These are phyloP conservation scores for Perca fluviatilis DNA, from an alignment of 2,113 vertebrate genomes.

Conservation along the genomic window DNA sequence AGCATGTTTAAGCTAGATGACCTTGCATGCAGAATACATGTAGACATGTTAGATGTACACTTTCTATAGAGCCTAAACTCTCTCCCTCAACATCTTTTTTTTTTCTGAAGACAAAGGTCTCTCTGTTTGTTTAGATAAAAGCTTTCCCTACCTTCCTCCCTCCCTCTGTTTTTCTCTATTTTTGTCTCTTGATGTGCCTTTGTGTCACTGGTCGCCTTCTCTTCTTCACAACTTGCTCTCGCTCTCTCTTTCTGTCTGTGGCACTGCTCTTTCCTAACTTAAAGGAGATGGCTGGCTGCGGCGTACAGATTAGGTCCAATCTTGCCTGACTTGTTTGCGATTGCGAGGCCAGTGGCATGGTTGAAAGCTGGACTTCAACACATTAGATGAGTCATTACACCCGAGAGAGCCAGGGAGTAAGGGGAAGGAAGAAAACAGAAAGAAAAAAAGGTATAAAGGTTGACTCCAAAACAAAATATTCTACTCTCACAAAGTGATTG, in stretches of 20 bases:
- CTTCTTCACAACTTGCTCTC: constrained; percentile 16
- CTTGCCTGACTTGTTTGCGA: constrained; percentile 7
- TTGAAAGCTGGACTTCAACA: constrained; percentile 47
- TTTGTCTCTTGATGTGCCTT: constrained; percentile 4
- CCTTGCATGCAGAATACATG: constrained; percentile 29
- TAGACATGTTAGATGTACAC: not conserved
- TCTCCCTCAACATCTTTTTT: not conserved
- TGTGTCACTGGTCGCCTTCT: constrained; percentile 5
- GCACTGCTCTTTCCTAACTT: constrained; percentile 1
- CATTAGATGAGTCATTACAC: constrained; percentile 66
- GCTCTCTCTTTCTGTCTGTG: not conserved
- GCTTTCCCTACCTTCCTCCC: not conserved
- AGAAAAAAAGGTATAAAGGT: not conserved
- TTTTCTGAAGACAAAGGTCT: not conserved
- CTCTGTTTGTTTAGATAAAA: not conserved
- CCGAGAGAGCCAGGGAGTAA: constrained; percentile 18
- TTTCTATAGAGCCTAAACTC: not conserved
- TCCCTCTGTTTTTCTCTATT: not conserved
- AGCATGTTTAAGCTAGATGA: constrained; percentile 5
- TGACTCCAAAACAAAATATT: constrained; percentile 30
- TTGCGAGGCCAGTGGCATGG: constrained; percentile 31
- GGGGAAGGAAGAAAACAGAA: not conserved
- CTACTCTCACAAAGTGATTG: not conserved
- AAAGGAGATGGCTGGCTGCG: constrained; percentile 28
- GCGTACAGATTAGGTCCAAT: constrained; percentile 27